These are phyloP conservation scores for Lepidurus couesii DNA, from an alignment of 1,140 invertebrate species.

Conservation along the genomic window DNA sequence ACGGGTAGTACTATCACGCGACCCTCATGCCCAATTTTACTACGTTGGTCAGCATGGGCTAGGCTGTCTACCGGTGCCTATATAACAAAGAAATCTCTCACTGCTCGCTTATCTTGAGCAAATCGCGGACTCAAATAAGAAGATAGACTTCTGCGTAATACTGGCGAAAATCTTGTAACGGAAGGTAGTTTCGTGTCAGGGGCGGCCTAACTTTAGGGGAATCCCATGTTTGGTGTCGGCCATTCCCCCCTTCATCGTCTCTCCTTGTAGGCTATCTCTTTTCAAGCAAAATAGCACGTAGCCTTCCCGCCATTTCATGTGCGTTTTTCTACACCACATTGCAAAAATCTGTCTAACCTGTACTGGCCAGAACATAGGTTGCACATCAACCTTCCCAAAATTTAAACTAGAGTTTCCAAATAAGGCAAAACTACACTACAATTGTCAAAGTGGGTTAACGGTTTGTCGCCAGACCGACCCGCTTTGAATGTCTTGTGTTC, in stretches of 20 bases:
- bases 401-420: background rate
- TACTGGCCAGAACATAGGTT: background rate
- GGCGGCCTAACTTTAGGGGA: background rate
- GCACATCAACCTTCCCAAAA: background rate
- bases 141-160: background rate
- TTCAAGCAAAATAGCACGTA: conserved; percentile 11
- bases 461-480: conserved; percentile 17
- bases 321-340: background rate
- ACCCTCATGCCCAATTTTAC: background rate
- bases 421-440: conserved; percentile 4
- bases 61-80: background rate
- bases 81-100: background rate
- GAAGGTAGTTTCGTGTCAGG: background rate
- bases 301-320: conserved; percentile 18
- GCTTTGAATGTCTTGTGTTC: conserved; percentile 14
- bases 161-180: background rate
- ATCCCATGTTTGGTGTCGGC: conserved; percentile 8
- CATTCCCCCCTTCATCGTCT: background rate
- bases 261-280: conserved; percentile 1
- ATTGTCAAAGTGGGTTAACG: conserved; percentile 13
- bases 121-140: background rate
- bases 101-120: background rate
- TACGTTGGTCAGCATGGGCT: background rate
- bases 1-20: background rate
- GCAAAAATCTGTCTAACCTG: background rate